A percentile compares a stretch with the other conserved stretches of the same genome.
These are phyloP conservation scores for Notospermus geniculatus DNA, from an alignment of 1,140 invertebrate genomes.

Conservation along the genomic window DNA sequence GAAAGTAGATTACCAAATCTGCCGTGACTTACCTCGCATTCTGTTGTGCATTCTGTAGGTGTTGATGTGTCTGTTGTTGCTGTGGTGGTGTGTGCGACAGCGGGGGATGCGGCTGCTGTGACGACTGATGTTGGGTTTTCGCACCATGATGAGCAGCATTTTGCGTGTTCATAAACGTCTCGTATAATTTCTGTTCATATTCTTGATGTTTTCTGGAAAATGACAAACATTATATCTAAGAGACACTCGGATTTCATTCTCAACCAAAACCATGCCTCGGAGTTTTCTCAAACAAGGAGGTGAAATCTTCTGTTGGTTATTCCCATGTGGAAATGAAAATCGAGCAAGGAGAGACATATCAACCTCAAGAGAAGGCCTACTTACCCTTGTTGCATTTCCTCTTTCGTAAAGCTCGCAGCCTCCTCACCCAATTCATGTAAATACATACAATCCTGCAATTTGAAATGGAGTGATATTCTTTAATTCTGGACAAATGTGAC, in stretches of 20 bases:
- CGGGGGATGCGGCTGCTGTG: background rate
- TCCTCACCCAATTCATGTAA: conserved; percentile 96
- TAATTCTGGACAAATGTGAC: background rate
- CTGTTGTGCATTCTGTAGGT: too few species aligned
- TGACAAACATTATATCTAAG: too few species aligned
- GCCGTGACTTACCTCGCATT: too few species aligned
- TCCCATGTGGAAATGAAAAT: too few species aligned
- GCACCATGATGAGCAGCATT: conserved; percentile 39
- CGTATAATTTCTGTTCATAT: conserved; percentile 87
- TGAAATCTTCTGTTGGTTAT: too few species aligned
- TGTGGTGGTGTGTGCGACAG: conserved; percentile 1
- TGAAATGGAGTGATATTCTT: conserved; percentile 9
- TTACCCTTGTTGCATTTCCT: conserved; percentile 96
- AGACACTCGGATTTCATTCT: too few species aligned
- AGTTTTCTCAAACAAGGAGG: too few species aligned
- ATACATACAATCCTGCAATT: conserved; percentile 92
- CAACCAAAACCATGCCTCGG: too few species aligned
- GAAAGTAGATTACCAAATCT: too few species aligned
- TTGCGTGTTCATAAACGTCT: conserved; percentile 54
- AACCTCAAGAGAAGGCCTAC: too few species aligned
- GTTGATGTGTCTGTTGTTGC: too few species aligned
- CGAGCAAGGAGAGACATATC: too few species aligned
- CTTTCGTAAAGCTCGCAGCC: conserved; percentile 95
- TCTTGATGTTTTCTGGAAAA: conserved; percentile 83
- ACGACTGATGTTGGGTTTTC: background rate